phyloP scores from a whole-genome alignment of 2,888 invertebrate species.

The Psylliodes chrysocephalus region DNA sequence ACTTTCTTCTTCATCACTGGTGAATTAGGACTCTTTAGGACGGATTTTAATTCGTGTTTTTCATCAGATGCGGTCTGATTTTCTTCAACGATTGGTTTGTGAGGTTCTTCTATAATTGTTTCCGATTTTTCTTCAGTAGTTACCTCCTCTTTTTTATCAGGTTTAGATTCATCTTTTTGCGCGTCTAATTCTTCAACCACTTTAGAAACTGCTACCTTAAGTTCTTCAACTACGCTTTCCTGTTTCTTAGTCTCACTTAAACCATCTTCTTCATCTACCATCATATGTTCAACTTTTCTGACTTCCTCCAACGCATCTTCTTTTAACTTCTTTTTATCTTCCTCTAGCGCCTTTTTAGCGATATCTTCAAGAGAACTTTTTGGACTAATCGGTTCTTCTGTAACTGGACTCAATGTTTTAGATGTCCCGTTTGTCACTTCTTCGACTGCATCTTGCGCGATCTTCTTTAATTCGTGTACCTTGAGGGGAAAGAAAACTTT shows the following conservation, averaged over 20 bases:
- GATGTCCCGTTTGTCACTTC: conserved; percentile 53
- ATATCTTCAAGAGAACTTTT: conserved; percentile 34
- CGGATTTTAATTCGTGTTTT: conserved; percentile 47
- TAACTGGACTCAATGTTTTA: conserved; percentile 46
- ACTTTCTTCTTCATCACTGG: conserved; percentile 61
- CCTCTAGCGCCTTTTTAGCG: conserved; percentile 13
- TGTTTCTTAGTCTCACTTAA: conserved; percentile 54
- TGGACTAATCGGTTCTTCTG: conserved; percentile 47
- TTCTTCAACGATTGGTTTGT: conserved; percentile 6
- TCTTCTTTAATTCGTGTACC: conserved; percentile 56
- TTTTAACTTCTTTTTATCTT: conserved; percentile 7
- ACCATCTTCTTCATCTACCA: conserved; percentile 62
- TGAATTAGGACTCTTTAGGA: conserved; percentile 49
- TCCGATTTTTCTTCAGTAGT: conserved; percentile 17
- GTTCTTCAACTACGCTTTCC: conserved; percentile 32
- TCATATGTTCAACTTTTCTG: conserved; percentile 42
- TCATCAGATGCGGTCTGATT: conserved; percentile 9
- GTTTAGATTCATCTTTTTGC: not conserved
- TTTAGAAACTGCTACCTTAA: not conserved
- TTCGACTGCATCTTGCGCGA: conserved; percentile 59
- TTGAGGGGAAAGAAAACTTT: conserved; percentile 50
- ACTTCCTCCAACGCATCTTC: conserved; percentile 19
- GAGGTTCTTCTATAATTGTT: not conserved
- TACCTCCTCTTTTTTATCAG: not conserved
- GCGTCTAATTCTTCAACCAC: not conserved